Evolutionary conservation across 2,797 vertebrate species (phyloP).

Genomic region (Cryptoblepharus egeriae): DNA sequence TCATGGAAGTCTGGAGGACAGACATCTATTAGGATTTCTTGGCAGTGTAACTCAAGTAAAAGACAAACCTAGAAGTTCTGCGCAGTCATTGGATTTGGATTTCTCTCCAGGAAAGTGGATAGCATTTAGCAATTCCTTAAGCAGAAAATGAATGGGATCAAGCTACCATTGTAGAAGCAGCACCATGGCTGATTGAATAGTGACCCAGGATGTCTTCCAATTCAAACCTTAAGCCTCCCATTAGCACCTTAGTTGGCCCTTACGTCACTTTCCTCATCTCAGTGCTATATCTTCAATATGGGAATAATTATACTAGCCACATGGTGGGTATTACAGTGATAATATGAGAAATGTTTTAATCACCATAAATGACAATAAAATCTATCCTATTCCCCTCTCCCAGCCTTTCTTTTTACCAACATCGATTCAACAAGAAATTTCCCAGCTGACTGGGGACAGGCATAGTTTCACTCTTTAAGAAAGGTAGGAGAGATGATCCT

Average conservation of each 20-base stretch:
- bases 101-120: neutral
- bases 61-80: neutral
- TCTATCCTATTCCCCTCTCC: too few relatives aligned
- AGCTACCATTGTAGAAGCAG: neutral
- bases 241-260: neutral
- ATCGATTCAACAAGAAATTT: too few relatives aligned
- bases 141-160: neutral
- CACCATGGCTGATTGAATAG: neutral
- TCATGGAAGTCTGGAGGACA: neutral
- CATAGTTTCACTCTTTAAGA: too few relatives aligned
- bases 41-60: neutral
- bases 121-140: neutral
- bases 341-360: too few relatives aligned
- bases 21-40: neutral
- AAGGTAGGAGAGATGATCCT: too few relatives aligned
- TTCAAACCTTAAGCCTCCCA: neutral
- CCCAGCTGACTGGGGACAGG: too few relatives aligned
- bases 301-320: too few relatives aligned
- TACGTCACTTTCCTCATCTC: neutral
- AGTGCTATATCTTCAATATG: neutral
- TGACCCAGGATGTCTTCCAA: neutral
- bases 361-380: too few relatives aligned
- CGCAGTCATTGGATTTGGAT: too few relatives aligned
- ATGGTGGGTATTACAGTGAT: too few relatives aligned
- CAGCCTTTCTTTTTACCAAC: too few relatives aligned